Conservation (phyloP, 1,140 invertebrate species). For the Drosophila nigromelanica region DNA sequence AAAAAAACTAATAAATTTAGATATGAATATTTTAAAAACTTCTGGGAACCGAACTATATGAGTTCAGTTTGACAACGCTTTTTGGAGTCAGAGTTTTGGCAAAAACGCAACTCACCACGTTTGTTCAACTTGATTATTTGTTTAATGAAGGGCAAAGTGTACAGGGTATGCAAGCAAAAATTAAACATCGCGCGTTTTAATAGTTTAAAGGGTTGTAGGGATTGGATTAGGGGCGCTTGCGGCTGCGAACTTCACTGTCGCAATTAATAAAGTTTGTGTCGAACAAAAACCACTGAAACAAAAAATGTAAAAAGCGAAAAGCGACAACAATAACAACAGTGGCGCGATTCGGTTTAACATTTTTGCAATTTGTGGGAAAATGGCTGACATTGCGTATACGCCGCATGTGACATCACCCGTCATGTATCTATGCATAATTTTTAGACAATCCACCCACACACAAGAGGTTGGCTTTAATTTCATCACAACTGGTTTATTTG, state of each 20-base stretch:
- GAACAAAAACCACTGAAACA: slow-evolving; percentile 36
- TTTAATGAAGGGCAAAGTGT: neutral
- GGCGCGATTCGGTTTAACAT: slow-evolving; percentile 42
- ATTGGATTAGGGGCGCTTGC: slow-evolving; percentile 21
- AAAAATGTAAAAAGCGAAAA: slow-evolving; percentile 12
- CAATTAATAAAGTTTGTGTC: slow-evolving; percentile 76
- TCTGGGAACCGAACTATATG: too few species aligned
- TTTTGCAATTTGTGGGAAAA: slow-evolving; percentile 65
- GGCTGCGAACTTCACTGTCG: slow-evolving; percentile 64
- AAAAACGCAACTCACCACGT: too few species aligned
- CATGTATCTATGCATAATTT: slow-evolving; percentile 67
- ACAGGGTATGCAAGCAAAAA: slow-evolving; percentile 29
- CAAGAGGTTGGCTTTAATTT: slow-evolving; percentile 64
- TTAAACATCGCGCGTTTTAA: slow-evolving; percentile 43
- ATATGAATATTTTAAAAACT: too few species aligned
- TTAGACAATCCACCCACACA: slow-evolving; percentile 33
- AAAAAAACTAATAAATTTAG: too few species aligned
- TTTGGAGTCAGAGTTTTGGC: neutral
- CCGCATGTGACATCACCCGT: slow-evolving; percentile 48
- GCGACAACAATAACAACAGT: slow-evolving; percentile 12
- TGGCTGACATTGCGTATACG: slow-evolving; percentile 59
- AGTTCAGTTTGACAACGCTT: neutral
- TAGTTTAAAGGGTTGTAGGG: slow-evolving; percentile 29
- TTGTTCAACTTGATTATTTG: neutral
- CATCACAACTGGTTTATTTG: slow-evolving; percentile 51